Evolutionary conservation across 2,797 vertebrate genomes (phyloP), one percentile per base, ranked within the genome.

Genomic region (Cuniculus paca): DNA sequence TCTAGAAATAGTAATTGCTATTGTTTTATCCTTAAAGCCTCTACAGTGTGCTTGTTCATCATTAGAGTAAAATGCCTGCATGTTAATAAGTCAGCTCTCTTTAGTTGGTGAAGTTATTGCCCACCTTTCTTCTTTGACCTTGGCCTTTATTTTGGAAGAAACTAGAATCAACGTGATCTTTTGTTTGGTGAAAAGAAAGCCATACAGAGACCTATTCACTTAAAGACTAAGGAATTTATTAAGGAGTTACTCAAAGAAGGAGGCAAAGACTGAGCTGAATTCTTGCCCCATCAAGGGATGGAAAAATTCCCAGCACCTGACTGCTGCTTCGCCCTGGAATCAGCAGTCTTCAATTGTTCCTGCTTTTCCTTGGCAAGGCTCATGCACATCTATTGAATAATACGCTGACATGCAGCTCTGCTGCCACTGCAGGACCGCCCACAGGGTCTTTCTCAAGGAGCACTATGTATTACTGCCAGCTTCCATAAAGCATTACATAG

Each of bases 131-230:
- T 65, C 65, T 52, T 31, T 52, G 61, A 72, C 65, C 91, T 70
- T 95, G 54, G 6, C 48, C 61, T 94, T 81, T 28, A 28, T 28
- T 31, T 1, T 42, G 39, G 56, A 48, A 90, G 31, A 78, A 80
- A 77, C 8, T 82, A 90, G 45, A 92, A 75, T 50, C 7, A n/a
- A 56, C 3, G 34, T 58, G 48, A 81, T 77, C 83, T 65, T 78
- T 95, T 54, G n/a, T 81, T 94, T 42, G 26, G 2, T 50, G 52
- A 54, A 93, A 89, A 88, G 68, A 95, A 89, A 86, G 26, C 50
- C 36, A 14, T 63, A 24, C 24, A 75, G 20, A 93, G 65, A 87
- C 6, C 45, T 86, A 83, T 90, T 96, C 14, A 81, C 17, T 42
- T 90, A 14, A 79, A 17, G 31, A 11, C 72, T 75, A 48, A 91